Evolutionary conservation across 2,113 vertebrate species (phyloP).

Genomic region (Myodes glareolus): DNA sequence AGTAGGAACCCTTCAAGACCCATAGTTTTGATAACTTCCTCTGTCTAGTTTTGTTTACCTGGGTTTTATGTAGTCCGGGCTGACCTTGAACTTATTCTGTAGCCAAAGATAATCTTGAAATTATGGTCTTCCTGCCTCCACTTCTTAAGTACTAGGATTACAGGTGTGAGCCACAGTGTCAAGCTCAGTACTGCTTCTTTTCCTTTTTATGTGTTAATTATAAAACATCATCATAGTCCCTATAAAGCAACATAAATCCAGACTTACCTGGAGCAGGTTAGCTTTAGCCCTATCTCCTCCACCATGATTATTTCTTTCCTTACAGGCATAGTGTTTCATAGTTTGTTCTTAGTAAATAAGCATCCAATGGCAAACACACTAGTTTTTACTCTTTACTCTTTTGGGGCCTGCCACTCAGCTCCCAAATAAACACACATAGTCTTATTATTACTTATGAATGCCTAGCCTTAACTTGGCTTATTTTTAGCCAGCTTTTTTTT

Average conservation of each 20-base stretch:
- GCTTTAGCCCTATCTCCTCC: neutral
- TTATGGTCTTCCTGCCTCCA: neutral
- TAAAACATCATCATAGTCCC: neutral
- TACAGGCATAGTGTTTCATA: neutral
- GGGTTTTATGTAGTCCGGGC: neutral
- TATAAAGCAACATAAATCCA: neutral
- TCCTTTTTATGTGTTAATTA: neutral
- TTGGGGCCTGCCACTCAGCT: no score
- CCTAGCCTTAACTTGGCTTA: no score
- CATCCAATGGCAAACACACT: neutral
- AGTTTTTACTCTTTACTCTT: no score
- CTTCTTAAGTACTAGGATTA: neutral
- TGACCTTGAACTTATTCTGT: neutral
- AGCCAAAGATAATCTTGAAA: neutral
- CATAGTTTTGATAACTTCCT: slow-evolving; percentile 7
- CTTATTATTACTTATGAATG: no score
- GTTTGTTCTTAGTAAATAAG: slow-evolving; percentile 18
- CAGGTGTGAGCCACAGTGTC: no score
- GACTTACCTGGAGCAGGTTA: neutral
- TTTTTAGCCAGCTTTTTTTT: no score
- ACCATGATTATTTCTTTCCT: neutral
- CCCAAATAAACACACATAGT: no score
- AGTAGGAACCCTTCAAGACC: neutral
- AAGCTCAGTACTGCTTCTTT: neutral
- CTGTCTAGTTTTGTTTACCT: neutral